Conservation (phyloP, 2,888 invertebrate species). For the Tachina lurida region DNA sequence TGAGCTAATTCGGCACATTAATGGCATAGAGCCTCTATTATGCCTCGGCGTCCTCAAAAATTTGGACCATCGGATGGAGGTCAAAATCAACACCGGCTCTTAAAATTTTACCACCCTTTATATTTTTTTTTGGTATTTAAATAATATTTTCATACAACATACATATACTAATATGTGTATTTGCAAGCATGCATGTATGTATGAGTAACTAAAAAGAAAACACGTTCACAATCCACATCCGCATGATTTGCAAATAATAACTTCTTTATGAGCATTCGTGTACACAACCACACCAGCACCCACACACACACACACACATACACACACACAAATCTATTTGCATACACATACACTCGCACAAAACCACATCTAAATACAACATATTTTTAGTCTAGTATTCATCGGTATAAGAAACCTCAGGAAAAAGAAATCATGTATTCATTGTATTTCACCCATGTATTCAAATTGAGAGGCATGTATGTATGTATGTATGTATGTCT, state of each 20-base stretch:
- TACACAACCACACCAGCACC: not conserved
- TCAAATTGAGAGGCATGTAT: not conserved
- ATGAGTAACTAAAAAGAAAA: conserved; percentile 34
- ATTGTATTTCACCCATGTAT: conserved; percentile 20
- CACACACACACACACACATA: not conserved
- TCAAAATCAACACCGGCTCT: too few relatives aligned
- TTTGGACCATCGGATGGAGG: too few relatives aligned
- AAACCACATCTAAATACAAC: conserved; percentile 16
- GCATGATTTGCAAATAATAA: conserved; percentile 68
- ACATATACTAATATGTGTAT: not conserved
- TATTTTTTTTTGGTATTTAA: conserved; percentile 2
- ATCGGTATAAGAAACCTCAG: conserved; percentile 41
- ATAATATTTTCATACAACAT: not conserved
- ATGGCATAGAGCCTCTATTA: too few relatives aligned
- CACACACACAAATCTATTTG: conserved; percentile 7
- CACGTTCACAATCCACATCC: conserved; percentile 64
- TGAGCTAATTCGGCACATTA: too few relatives aligned
- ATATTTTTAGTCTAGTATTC: conserved; percentile 46
- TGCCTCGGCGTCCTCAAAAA: too few relatives aligned
- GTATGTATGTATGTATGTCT: not conserved
- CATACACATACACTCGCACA: not conserved
- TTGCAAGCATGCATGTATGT: not conserved
- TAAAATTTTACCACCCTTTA: too few relatives aligned
- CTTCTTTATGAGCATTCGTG: conserved; percentile 47
- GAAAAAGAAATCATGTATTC: conserved; percentile 44